Evolutionary conservation across 2,888 invertebrate genomes (phyloP), one percentile per base, ranked within the genome.

Genomic region (Microdon myrmicae): DNA sequence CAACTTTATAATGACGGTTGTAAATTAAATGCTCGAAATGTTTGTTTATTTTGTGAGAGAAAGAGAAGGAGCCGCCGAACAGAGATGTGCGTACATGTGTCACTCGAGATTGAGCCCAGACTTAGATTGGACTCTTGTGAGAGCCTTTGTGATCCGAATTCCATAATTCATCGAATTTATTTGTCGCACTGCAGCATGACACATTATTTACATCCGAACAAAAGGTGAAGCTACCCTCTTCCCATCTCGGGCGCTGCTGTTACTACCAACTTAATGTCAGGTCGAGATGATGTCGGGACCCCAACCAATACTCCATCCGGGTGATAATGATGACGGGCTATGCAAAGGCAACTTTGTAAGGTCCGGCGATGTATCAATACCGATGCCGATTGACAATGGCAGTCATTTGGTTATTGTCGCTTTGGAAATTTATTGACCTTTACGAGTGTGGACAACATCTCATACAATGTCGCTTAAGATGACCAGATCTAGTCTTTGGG

Each of bases 1-100:
- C 70, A 72, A 74, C 75, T 75, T 75, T 76, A 76, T 74, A 75
- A 75, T 76, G 76, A 75, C 70, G 72, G 70, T 68, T 73, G 76
- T 75, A 75, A 75, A 75, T 76, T 74, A 76, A 61, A 41, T 53
- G 49, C 37, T 47, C 43, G 48, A 60, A n/a, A 48, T 58, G 66
- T 59, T 66, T 66, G 48, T 49, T 59, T 54, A 53, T 32, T 66
- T 66, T 39, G 31, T n/a, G n/a, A 29, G 31, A 16, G 53, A 47
- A 41, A 3, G n/a, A 20, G 28, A 10, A 13, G 22, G 16, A 22
- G 17, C 6, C n/a, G n/a, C 5, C 2, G 25, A 2, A 19, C 6
- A 9, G 31, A n/a, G 10, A 5, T 14, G 32, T 2, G 14, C 14
- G 10, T 13, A 35, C 14, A 22, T 22, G 37, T 47, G 58, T 53